Percentiles rank a stretch among this genome's conserved stretches.
These are phyloP conservation scores for Phalanger gymnotis DNA, from an alignment of 2,797 vertebrate species.

Conservation along the genomic window DNA sequence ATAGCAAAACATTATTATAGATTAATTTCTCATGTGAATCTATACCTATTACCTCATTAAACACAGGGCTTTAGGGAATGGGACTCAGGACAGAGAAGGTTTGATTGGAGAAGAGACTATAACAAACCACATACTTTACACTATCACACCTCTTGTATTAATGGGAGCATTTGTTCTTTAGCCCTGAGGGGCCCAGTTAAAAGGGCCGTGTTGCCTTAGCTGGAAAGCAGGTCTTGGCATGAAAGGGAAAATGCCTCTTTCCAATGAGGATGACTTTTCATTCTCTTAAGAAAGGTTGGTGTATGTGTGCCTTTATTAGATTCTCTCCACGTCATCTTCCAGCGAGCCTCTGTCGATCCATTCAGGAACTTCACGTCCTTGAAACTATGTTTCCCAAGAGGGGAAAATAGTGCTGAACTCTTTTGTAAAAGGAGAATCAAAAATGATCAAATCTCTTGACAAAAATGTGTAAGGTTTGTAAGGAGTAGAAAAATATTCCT, in stretches of 20 bases:
- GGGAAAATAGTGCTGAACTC: conserved; percentile 41
- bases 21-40: neutral
- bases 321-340: conserved; percentile 53
- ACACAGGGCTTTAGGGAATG: neutral
- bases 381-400: conserved; percentile 71
- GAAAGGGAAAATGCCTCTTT: conserved; percentile 61
- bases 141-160: neutral
- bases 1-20: neutral
- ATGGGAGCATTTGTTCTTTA: conserved; percentile 26
- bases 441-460: neutral
- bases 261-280: conserved; percentile 71
- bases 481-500: neutral
- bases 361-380: conserved; percentile 61
- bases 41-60: neutral
- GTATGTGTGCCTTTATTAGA: conserved; percentile 76
- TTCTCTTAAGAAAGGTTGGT: conserved; percentile 75
- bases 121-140: neutral
- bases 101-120: conserved; percentile 6
- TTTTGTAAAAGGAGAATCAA: neutral
- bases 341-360: conserved; percentile 71
- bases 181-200: conserved; percentile 60
- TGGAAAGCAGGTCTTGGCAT: conserved; percentile 46
- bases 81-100: neutral
- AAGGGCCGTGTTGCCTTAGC: conserved; percentile 77
- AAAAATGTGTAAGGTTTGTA: neutral